Evolutionary conservation across 2,113 vertebrate species (phyloP).

Genomic region (Ammospiza nelsoni): DNA sequence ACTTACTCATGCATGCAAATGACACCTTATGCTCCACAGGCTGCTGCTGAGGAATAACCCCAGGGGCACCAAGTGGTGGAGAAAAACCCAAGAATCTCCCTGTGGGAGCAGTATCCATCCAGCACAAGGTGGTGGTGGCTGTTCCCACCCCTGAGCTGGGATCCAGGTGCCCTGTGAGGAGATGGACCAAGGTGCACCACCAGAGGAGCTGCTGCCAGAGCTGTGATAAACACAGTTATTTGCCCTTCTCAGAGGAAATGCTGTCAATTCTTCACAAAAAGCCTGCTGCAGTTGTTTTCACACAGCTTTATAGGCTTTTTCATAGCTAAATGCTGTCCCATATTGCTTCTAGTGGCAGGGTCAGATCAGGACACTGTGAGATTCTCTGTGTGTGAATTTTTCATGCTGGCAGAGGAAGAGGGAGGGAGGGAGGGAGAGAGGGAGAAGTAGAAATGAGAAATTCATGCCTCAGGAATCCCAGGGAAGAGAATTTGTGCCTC

Average conservation of each 20-base stretch:
- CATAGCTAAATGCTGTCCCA: background rate
- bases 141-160: background rate
- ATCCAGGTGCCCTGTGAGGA: background rate
- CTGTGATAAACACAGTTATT: background rate
- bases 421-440: background rate
- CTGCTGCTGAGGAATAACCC: background rate
- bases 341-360: background rate
- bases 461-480: background rate
- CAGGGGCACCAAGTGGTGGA: background rate
- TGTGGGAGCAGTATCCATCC: background rate
- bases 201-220: background rate
- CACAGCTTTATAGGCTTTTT: background rate
- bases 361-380: slow-evolving; percentile 19
- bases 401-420: slow-evolving; percentile 18
- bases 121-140: background rate
- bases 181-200: accelerated
- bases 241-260: background rate
- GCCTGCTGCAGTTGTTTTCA: background rate
- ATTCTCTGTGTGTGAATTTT: slow-evolving; percentile 27
- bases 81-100: background rate
- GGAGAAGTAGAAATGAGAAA: background rate
- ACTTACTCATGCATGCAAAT: slow-evolving; percentile 5
- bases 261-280: background rate
- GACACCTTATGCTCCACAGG: background rate
- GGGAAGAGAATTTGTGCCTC: background rate